Conservation (phyloP, 2,888 invertebrate species). For the Cantharis nigra region DNA sequence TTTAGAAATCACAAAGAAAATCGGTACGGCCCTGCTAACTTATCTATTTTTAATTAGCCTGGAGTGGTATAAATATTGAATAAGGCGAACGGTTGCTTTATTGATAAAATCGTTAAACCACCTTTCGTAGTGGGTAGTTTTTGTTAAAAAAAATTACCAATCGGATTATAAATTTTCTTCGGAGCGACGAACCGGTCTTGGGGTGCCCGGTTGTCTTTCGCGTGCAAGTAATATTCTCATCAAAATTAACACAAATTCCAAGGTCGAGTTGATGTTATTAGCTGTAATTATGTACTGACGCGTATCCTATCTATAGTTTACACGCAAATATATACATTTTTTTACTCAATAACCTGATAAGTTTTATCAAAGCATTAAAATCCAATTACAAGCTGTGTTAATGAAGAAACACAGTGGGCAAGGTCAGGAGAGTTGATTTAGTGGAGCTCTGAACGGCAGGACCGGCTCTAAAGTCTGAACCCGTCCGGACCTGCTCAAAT, state of each 20-base stretch:
- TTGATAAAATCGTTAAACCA: not conserved
- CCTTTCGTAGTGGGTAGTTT: not conserved
- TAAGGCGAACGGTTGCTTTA: not conserved
- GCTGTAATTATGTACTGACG: not conserved
- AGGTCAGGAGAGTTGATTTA: too few relatives aligned
- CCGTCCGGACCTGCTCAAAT: too few relatives aligned
- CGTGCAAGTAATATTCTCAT: too few relatives aligned
- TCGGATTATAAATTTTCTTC: not conserved
- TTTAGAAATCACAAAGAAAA: not conserved
- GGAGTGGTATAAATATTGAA: not conserved
- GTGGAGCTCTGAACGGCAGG: too few relatives aligned
- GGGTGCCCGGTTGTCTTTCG: not conserved
- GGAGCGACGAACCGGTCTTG: not conserved
- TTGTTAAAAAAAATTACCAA: not conserved
- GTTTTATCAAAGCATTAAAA: not conserved
- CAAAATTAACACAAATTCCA: not conserved
- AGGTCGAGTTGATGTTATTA: not conserved
- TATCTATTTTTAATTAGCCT: not conserved
- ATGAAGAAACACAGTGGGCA: too few relatives aligned
- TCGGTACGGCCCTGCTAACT: not conserved
- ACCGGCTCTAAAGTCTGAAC: too few relatives aligned
- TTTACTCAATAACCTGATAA: not conserved
- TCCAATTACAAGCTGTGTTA: not conserved
- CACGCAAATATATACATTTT: not conserved
- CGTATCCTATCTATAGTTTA: not conserved